These are phyloP conservation scores for Teleopsis dalmanni DNA, from an alignment of 1,140 invertebrate species.

Conservation along the genomic window DNA sequence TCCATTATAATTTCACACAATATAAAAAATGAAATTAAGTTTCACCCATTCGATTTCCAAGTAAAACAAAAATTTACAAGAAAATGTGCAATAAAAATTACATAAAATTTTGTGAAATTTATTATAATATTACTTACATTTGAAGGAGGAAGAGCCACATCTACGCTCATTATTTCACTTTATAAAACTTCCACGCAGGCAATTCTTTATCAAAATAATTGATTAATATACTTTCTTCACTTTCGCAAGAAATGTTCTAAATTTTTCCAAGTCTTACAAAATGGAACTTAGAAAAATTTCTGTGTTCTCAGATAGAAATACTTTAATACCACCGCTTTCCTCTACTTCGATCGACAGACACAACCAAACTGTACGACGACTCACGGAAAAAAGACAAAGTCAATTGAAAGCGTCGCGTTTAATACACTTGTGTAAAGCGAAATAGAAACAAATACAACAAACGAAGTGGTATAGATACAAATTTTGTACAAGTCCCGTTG, in stretches of 20 bases:
- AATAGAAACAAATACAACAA: no score
- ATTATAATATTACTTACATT: slow-evolving; percentile 5
- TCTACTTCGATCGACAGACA: no score
- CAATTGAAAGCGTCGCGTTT: no score
- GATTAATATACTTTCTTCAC: slow-evolving; percentile 1
- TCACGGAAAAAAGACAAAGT: no score
- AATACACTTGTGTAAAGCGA: no score
- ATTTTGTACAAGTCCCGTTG: no score
- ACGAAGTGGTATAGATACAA: no score
- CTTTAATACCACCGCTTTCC: no score
- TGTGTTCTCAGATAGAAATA: no score
- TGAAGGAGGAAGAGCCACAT: slow-evolving; percentile 3
- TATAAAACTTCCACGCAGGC: slow-evolving; percentile 3
- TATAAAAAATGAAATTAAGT: background rate
- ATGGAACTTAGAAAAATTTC: slow-evolving; percentile 11
- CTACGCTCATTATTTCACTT: slow-evolving; percentile 7
- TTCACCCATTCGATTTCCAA: background rate
- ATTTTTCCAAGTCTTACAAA: slow-evolving; percentile 3
- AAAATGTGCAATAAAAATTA: slow-evolving; percentile 5
- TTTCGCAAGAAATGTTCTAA: slow-evolving; percentile 2
- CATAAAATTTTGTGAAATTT: slow-evolving; percentile 1
- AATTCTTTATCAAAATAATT: background rate
- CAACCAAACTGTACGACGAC: no score
- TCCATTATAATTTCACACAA: background rate
- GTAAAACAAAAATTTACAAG: background rate